phyloP scores from a whole-genome alignment of 2,888 invertebrate species.

The Resseliella maxima region DNA sequence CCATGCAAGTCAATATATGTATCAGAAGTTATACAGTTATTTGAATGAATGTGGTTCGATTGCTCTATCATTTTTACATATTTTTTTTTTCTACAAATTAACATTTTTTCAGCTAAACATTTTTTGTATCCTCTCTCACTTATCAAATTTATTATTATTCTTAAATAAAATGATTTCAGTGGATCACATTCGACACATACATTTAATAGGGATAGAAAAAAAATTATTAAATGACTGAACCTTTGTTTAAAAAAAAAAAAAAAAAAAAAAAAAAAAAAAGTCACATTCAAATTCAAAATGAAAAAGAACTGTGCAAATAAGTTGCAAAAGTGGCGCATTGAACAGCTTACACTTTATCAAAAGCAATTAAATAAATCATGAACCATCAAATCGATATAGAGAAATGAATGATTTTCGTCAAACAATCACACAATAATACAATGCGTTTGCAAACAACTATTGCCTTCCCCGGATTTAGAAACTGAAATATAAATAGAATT shows the following conservation, averaged over 20 bases:
- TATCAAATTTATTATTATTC: conserved; percentile 60
- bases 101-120: conserved; percentile 24
- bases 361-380: not conserved
- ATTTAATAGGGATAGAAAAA: conserved; percentile 49
- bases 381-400: not conserved
- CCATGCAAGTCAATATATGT: not conserved
- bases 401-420: conserved; percentile 23
- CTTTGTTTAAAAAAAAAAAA: not conserved
- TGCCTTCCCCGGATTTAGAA: not conserved
- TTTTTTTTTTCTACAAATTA: conserved; percentile 12
- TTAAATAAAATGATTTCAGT: conserved; percentile 56
- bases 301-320: not conserved
- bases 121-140: conserved; percentile 61
- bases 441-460: not conserved
- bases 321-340: conserved; percentile 18
- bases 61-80: not conserved
- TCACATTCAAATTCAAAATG: not conserved
- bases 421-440: conserved; percentile 8
- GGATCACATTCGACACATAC: conserved; percentile 46
- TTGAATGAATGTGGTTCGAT: not conserved
- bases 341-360: not conserved
- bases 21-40: not conserved
- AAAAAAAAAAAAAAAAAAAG: not conserved
- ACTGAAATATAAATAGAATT: not conserved
- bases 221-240: conserved; percentile 3